Conservation (phyloP, 1,140 invertebrate genomes). For the Lineus longissimus region DNA sequence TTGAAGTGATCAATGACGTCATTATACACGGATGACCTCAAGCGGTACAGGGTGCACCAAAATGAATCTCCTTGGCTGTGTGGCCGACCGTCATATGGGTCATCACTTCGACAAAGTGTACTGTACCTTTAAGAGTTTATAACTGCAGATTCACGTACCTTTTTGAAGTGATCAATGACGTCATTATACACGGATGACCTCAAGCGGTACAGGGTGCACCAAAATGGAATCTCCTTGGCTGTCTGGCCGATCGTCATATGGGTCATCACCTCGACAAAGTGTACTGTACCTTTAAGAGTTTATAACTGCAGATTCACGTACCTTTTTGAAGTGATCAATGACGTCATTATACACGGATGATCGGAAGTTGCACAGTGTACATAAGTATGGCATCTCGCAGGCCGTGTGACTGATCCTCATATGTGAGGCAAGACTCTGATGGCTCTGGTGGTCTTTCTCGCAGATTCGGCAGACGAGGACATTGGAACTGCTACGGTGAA, state of each 20-base stretch:
- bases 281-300: background rate
- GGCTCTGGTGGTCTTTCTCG: constrained; percentile 45
- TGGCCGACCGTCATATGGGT: too few species aligned
- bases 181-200: constrained; percentile 49
- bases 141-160: constrained; percentile 25
- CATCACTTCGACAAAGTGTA: too few species aligned
- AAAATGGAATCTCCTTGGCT: constrained; percentile 49
- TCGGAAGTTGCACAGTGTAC: constrained; percentile 45
- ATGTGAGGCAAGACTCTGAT: constrained; percentile 30
- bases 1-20: too few species aligned
- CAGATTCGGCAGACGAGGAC: constrained; percentile 49
- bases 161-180: constrained; percentile 52
- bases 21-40: too few species aligned
- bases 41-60: too few species aligned
- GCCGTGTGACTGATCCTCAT: constrained; percentile 42
- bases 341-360: constrained; percentile 51
- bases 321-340: constrained; percentile 52
- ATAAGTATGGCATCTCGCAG: constrained; percentile 51
- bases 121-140: background rate
- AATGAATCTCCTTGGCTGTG: too few species aligned
- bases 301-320: constrained; percentile 7
- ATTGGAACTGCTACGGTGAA: constrained; percentile 46
- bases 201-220: constrained; percentile 46
- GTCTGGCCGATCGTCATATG: constrained; percentile 45
- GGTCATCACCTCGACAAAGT: constrained; percentile 20